Percentiles rank a stretch among this genome's conserved stretches.
phyloP scores from a whole-genome alignment of 2,888 invertebrate species.

The Ophion ellenae region DNA sequence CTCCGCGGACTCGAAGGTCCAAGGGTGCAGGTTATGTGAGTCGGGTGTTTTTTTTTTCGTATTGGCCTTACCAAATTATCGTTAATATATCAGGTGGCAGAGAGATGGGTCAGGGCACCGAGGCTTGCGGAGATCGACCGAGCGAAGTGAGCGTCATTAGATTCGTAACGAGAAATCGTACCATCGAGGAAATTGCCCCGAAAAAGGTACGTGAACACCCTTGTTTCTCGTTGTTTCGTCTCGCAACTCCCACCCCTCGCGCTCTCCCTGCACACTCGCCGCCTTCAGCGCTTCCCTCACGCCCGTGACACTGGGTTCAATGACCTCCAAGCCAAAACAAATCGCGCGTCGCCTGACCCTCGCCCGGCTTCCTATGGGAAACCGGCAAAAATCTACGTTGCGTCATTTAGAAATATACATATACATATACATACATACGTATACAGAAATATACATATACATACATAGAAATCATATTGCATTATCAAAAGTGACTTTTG shows the following conservation, averaged over 20 bases:
- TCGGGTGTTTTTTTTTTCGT: conserved; percentile 41
- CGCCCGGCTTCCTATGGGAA: background rate
- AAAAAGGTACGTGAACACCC: conserved; percentile 78
- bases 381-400: background rate
- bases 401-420: background rate
- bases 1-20: conserved; percentile 12
- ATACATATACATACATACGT: too few species aligned
- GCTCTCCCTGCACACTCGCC: conserved; percentile 3
- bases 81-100: conserved; percentile 27
- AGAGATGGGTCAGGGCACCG: conserved; percentile 82
- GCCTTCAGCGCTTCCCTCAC: conserved; percentile 38
- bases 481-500: too few species aligned
- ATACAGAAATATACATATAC: too few species aligned
- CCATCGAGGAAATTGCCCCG: conserved; percentile 82
- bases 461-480: too few species aligned
- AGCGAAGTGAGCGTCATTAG: conserved; percentile 82
- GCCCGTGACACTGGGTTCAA: conserved; percentile 74
- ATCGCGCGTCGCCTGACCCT: conserved; percentile 64
- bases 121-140: conserved; percentile 80
- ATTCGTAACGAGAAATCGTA: conserved; percentile 82
- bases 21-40: conserved; percentile 75
- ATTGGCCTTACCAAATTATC: conserved; percentile 42
- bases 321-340: conserved; percentile 82
- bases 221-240: background rate
- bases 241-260: conserved; percentile 9